Evolutionary conservation across 2,113 vertebrate genomes (phyloP).

Genomic region (Ciconia boyciana): DNA sequence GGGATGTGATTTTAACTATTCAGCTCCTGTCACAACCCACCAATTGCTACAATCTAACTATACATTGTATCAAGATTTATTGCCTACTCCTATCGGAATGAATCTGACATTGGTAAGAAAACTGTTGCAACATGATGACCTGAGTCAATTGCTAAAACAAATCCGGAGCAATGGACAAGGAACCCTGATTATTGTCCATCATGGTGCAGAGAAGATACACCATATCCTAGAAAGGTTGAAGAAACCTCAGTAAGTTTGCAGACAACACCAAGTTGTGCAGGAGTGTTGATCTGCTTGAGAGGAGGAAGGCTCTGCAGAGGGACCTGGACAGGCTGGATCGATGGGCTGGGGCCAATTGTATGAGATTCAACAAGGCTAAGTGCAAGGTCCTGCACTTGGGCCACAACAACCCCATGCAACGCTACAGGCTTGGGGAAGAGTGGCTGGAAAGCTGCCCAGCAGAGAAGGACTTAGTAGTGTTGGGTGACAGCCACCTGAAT

Average conservation of each 20-base stretch:
- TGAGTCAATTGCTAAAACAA: not conserved
- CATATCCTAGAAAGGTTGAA: not conserved
- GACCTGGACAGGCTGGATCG: too few relatives aligned
- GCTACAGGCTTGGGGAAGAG: too few relatives aligned
- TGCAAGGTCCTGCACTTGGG: too few relatives aligned
- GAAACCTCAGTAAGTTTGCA: not conserved
- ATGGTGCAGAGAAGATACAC: not conserved
- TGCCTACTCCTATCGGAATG: not conserved
- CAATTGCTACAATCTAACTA: not conserved
- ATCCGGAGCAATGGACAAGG: not conserved
- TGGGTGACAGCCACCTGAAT: too few relatives aligned
- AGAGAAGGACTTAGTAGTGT: too few relatives aligned
- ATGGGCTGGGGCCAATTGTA: too few relatives aligned
- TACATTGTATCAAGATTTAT: not conserved
- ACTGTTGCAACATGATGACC: not conserved
- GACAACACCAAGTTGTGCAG: too few relatives aligned
- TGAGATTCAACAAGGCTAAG: too few relatives aligned
- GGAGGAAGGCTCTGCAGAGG: too few relatives aligned
- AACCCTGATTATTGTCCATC: fast-evolving
- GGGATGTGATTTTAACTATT: not conserved
- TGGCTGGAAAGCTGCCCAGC: too few relatives aligned
- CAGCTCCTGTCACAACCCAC: not conserved
- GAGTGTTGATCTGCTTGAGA: too few relatives aligned
- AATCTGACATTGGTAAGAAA: not conserved
- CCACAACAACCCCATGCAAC: too few relatives aligned